Evolutionary conservation across 2,888 invertebrate species (phyloP), one percentile per base, ranked within the genome.

Genomic region (Trichopoda pennipes): DNA sequence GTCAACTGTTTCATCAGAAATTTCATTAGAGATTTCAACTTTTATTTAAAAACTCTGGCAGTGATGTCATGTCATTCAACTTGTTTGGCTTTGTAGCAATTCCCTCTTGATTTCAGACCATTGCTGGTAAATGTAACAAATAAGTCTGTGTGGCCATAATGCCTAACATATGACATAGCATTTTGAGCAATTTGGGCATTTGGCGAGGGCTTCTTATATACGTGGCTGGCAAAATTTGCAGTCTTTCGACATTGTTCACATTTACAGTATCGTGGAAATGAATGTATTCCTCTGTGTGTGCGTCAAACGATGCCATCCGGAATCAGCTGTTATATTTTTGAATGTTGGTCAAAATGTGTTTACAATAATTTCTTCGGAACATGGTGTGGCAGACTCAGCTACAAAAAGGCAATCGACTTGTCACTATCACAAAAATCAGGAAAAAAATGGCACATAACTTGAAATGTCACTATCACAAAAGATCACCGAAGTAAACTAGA

Each of bases 351-450:
- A 74, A 68, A 55, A 80, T 74, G 61, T 80, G 68, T 1, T 60
- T 74, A 60, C 42, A 42, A 80, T 85, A 85, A 85, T 84, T 81
- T 44, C 77, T 85, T 85, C 77, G 83, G 60, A 76, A 85, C 83
- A 68, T 85, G 84, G 21, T 21, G 53, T 14, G 10, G 42, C 42
- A 3, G 10, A 42, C 42, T 42, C 14, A 42, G 42, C 42, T 12
- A 14, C 3, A 42, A 14, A 42, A 14, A n/a, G n/a, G n/a, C n/a
- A n/a, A n/a, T n/a, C n/a, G n/a, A n/a, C n/a, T n/a, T 42, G 12
- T 42, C 42, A 42, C 14, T 42, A 42, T 42, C 42, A 42, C 42
- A 42, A 42, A 42, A 42, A 42, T 9, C 6, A 42, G 14, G 3
- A 42, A 42, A 42, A 42, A 42, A 42, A 42, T 14, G 14, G 42